phyloP scores from a whole-genome alignment of 2,797 vertebrate species.

The Threskiornis aethiopicus region DNA sequence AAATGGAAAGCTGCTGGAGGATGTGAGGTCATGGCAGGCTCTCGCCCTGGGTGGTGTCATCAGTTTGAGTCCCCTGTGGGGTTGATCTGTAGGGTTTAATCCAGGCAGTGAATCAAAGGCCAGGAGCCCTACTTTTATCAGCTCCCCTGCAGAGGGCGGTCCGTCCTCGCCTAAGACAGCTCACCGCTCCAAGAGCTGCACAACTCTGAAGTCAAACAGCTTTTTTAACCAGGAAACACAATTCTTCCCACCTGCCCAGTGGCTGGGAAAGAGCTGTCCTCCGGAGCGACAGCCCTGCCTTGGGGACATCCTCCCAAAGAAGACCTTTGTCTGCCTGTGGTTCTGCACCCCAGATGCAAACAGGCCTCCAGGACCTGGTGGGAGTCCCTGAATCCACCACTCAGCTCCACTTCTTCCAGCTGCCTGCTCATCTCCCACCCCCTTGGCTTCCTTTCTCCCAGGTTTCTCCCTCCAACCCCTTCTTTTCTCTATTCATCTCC shows the following conservation, averaged over 20 bases:
- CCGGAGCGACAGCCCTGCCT: rapidly evolving
- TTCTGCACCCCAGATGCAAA: background rate
- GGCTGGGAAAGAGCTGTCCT: background rate
- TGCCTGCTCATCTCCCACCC: too few species aligned
- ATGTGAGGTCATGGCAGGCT: rapidly evolving
- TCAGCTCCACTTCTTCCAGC: background rate
- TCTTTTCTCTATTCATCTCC: rapidly evolving
- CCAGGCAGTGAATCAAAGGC: rapidly evolving
- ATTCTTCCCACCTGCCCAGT: rapidly evolving
- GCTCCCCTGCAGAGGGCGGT: background rate
- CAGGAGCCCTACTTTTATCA: rapidly evolving
- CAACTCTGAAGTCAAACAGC: rapidly evolving
- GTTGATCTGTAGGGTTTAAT: rapidly evolving
- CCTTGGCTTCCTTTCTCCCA: background rate
- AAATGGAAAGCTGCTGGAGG: too few species aligned
- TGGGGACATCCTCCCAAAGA: background rate
- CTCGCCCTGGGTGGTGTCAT: rapidly evolving
- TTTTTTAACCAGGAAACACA: rapidly evolving
- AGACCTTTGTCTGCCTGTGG: rapidly evolving
- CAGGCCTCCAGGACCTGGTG: background rate
- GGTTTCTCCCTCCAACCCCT: background rate
- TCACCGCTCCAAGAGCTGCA: rapidly evolving
- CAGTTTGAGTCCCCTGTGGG: rapidly evolving
- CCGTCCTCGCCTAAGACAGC: rapidly evolving
- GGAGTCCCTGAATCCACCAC: rapidly evolving